Evolutionary conservation across 2,888 invertebrate genomes (phyloP).

Genomic region (Tanytarsus gracilentus): DNA sequence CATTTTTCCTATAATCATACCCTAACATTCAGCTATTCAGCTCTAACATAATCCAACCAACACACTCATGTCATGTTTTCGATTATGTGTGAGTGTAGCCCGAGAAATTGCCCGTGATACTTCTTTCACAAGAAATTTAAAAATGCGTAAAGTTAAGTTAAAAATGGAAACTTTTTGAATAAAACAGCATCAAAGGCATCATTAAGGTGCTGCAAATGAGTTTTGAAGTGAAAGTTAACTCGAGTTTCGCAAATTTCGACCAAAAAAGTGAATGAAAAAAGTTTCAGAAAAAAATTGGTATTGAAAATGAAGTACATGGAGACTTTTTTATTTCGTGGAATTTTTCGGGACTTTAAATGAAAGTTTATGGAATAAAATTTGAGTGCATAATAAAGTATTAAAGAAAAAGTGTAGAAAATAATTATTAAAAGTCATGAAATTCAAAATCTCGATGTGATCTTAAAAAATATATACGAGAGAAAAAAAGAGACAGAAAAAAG

Average conservation of each 20-base stretch:
- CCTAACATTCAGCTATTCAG: too few relatives aligned
- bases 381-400: too few relatives aligned
- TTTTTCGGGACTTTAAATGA: too few relatives aligned
- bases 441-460: too few relatives aligned
- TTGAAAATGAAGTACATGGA: too few relatives aligned
- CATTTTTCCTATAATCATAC: too few relatives aligned
- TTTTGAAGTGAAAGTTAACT: conserved; percentile 14
- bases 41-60: too few relatives aligned
- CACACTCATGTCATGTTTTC: not conserved
- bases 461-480: not conserved
- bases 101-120: conserved; percentile 1
- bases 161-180: conserved; percentile 11
- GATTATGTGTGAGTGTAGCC: not conserved
- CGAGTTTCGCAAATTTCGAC: not conserved
- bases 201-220: not conserved
- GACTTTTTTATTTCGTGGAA: too few relatives aligned
- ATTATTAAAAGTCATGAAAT: not conserved
- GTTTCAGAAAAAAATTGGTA: too few relatives aligned
- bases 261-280: too few relatives aligned
- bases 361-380: too few relatives aligned
- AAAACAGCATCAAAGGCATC: not conserved
- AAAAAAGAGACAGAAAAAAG: not conserved
- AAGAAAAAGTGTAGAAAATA: not conserved
- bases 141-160: conserved; percentile 12
- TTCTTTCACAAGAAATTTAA: not conserved